These are phyloP conservation scores for Drosophila bocki DNA, from an alignment of 1,140 invertebrate species.

Conservation along the genomic window DNA sequence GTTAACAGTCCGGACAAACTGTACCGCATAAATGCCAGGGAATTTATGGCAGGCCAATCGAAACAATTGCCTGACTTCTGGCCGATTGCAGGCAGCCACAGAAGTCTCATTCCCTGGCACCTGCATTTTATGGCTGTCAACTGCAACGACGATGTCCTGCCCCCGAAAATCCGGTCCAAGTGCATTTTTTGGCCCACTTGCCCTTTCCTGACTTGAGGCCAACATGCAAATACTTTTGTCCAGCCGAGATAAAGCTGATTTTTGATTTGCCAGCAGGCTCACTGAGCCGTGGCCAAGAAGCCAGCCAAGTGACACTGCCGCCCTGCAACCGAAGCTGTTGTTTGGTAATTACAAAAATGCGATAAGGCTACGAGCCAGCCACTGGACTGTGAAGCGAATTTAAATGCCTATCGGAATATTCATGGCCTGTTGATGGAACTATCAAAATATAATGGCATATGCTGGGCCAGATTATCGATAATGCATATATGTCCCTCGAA, in stretches of 20 bases:
- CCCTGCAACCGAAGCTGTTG: conserved; percentile 48
- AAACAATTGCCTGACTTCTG: conserved; percentile 54
- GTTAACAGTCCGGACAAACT: conserved; percentile 60
- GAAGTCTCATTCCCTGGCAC: conserved; percentile 45
- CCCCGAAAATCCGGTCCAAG: conserved; percentile 34
- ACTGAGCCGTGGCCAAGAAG: conserved; percentile 63
- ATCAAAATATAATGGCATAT: conserved; percentile 47
- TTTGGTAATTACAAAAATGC: conserved; percentile 76
- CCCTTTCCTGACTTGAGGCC: conserved; percentile 11
- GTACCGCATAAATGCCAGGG: conserved; percentile 41
- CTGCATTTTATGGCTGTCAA: conserved; percentile 81
- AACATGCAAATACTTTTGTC: conserved; percentile 53
- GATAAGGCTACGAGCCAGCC: conserved; percentile 56
- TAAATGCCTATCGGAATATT: conserved; percentile 36
- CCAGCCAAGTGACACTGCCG: conserved; percentile 60
- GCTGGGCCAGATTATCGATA: conserved; percentile 46
- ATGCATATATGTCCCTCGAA: conserved; percentile 18
- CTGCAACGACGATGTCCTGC: conserved; percentile 49
- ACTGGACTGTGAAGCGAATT: conserved; percentile 25
- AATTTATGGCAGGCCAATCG: conserved; percentile 49
- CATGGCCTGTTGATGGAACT: conserved; percentile 37
- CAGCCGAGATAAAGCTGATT: conserved; percentile 66
- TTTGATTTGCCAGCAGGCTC: conserved; percentile 64
- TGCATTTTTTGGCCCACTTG: conserved; percentile 64
- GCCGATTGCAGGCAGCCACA: conserved; percentile 31